A percentile compares a stretch with the other conserved stretches of the same genome.
phyloP scores from a whole-genome alignment of 1,140 invertebrate species.

The Dinoponera quadriceps region DNA sequence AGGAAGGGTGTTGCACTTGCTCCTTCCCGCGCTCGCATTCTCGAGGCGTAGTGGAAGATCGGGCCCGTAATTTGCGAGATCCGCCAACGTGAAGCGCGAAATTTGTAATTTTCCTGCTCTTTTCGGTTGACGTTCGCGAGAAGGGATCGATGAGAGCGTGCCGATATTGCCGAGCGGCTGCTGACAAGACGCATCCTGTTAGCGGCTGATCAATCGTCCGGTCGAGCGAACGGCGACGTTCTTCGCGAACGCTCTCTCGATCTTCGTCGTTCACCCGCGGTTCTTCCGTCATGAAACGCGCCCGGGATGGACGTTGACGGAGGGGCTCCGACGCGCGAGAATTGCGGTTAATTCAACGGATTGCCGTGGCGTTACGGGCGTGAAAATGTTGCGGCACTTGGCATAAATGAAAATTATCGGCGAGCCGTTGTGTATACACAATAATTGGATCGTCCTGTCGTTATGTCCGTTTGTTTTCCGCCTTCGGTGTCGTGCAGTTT shows the following conservation, averaged over 20 bases:
- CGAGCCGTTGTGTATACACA: neutral
- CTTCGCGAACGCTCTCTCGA: neutral
- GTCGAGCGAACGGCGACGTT: neutral
- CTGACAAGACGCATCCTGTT: neutral
- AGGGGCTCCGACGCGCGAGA: slow-evolving; percentile 27
- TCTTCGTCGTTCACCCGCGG: neutral
- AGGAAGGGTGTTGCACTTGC: neutral
- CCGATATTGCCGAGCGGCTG: too few species aligned
- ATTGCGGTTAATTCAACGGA: slow-evolving; percentile 53
- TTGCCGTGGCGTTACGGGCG: slow-evolving; percentile 12
- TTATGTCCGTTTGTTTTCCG: slow-evolving; percentile 57
- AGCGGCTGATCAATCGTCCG: slow-evolving; percentile 1
- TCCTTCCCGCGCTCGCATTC: neutral
- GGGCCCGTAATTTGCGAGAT: slow-evolving; percentile 5
- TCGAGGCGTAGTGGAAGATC: neutral
- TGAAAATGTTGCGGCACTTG: slow-evolving; percentile 53
- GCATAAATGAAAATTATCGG: slow-evolving; percentile 60
- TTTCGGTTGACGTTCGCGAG: too few species aligned
- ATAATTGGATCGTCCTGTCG: slow-evolving; percentile 54
- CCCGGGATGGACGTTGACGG: slow-evolving; percentile 15
- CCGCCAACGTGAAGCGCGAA: slow-evolving; percentile 7
- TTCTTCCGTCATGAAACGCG: neutral
- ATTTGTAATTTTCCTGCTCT: neutral
- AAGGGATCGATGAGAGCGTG: too few species aligned
- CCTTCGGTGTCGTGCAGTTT: slow-evolving; percentile 34